Conservation (phyloP, 2,888 invertebrate genomes). For the Phalera bucephala region DNA sequence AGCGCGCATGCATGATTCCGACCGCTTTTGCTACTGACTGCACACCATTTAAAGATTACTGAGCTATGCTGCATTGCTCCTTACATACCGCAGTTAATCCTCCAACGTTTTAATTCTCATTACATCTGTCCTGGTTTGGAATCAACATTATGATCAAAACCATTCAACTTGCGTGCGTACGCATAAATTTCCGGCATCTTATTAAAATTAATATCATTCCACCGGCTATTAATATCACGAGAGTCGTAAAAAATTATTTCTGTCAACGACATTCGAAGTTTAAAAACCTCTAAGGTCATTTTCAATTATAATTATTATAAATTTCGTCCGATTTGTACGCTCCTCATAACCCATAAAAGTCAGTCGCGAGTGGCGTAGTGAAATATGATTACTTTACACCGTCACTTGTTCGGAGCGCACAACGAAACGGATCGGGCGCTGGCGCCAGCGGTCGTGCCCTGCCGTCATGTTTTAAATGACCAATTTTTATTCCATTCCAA, state of each 20-base stretch:
- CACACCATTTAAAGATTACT: conserved; percentile 43
- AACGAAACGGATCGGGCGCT: conserved; percentile 47
- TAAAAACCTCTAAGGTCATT: conserved; percentile 33
- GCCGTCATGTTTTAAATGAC: conserved; percentile 52
- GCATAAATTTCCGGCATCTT: conserved; percentile 21
- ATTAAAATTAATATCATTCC: conserved; percentile 20
- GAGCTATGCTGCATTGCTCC: conserved; percentile 29
- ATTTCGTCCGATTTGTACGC: conserved; percentile 34
- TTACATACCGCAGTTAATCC: conserved; percentile 9
- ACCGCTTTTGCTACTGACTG: conserved; percentile 37
- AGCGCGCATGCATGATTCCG: conserved; percentile 56
- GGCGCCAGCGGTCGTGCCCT: conserved; percentile 70
- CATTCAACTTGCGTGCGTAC: not conserved
- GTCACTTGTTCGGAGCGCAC: conserved; percentile 44
- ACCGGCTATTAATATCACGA: conserved; percentile 28
- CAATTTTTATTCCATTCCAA: conserved; percentile 67
- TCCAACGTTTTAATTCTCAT: conserved; percentile 1
- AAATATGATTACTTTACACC: conserved; percentile 68
- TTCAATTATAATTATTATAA: conserved; percentile 43
- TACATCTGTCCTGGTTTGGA: not conserved
- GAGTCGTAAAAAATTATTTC: conserved; percentile 37
- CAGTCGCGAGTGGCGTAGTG: conserved; percentile 59
- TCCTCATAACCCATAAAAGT: conserved; percentile 55
- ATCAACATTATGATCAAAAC: not conserved
- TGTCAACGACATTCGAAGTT: conserved; percentile 32